Conservation (phyloP, 2,113 vertebrate genomes). For the Gila orcuttii region DNA sequence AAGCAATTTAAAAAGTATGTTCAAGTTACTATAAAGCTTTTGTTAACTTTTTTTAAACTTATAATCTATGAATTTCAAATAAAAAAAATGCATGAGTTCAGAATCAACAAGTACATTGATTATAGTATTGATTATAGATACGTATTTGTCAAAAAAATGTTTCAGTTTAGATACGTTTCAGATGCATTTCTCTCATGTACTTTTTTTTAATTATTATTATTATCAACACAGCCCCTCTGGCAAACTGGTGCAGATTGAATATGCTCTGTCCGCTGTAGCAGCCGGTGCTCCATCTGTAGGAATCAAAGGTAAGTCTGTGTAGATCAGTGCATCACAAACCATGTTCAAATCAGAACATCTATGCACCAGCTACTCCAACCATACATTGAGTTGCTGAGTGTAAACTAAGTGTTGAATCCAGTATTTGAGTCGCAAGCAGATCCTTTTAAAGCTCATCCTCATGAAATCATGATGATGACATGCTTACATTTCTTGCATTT, state of each 20-base stretch:
- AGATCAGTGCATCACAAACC: neutral
- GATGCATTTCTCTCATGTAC: neutral
- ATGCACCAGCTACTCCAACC: no score
- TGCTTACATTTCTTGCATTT: no score
- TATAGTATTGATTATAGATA: no score
- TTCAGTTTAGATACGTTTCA: neutral
- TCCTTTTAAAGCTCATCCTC: no score
- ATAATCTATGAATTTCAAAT: neutral
- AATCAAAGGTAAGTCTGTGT: conserved; percentile 88
- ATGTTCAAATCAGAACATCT: neutral
- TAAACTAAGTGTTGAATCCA: no score
- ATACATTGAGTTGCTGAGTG: no score
- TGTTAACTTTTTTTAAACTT: neutral
- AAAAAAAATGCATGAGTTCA: neutral
- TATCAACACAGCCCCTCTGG: conserved; percentile 86
- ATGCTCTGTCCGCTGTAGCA: conserved; percentile 96
- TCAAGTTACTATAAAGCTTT: neutral
- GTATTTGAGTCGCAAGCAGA: no score
- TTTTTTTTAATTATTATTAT: neutral
- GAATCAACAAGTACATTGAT: neutral
- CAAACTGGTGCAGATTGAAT: conserved; percentile 98
- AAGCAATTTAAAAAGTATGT: neutral
- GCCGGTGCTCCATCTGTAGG: conserved; percentile 97
- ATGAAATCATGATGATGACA: no score
- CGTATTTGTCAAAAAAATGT: neutral